Base-by-base conservation (phyloP, 2,797 vertebrate species). In the Cossypha caffra region DNA sequence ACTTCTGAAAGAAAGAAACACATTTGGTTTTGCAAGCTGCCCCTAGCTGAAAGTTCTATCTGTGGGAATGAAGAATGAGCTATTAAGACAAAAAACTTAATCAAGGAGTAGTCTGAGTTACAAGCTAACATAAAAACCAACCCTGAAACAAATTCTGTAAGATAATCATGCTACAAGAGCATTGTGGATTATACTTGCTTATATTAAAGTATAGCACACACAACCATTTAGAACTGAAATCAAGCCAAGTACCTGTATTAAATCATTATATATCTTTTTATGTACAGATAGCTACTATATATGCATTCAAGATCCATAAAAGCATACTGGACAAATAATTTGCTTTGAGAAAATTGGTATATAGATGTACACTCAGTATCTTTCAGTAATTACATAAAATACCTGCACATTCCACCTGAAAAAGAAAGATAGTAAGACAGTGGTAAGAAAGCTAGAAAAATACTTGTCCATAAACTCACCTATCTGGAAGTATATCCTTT, bases 391-490 rank as follows among this genome's bases (percentile, higher is more conserved):
- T 86, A 52, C 29, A 61, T 58, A 71, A 62, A 91, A 61, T 45
- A 62, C 12, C n/a, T 74, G 55, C 25, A 73, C 5, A 25, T 33
- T 66, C 37, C 35, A 61, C 17, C 47, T 83, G 75, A 61, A 88
- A 95, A 86, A 69, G 28, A 74, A 91, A 86, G 23, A 62, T 1
- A 84, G 23, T 47, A 71, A 84, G 35, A 78, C 16, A 93, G 3
- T 38, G 16, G 24, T 38, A 67, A 77, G 14, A 14, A 93, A 89
- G 16, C n/a, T 51, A 78, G 58, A 76, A 92, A 26, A 82, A 94
- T 54, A 33, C 67, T 83, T 63, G 21, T 23, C 33, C 77, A 73
- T 64, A 67, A 91, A 97, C 95, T 96, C 88, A 97, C 89, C 96
- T 86, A 83, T 55, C 38, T 96, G 76, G 76, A 92, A 80, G 84